Percentiles rank a stretch among this genome's conserved stretches.
Conservation (phyloP, 1,140 invertebrate genomes). For the Zaprionus ghesquierei region DNA sequence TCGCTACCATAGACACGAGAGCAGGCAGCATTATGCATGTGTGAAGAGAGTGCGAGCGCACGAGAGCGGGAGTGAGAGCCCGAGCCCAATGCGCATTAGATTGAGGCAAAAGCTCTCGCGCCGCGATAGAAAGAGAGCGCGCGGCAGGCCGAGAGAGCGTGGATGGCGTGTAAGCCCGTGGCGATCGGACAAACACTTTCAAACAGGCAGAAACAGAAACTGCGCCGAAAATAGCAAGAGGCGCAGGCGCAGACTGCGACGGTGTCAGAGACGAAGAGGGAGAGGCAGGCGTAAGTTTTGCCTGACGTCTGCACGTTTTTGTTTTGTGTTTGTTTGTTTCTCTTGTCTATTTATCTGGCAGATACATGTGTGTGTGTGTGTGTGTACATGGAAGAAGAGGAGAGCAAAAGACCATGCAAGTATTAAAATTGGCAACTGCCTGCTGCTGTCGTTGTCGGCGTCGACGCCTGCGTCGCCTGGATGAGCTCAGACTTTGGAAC, state of each 20-base stretch:
- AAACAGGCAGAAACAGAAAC: conserved; percentile 15
- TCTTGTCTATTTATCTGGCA: conserved; percentile 17
- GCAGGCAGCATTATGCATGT: not conserved
- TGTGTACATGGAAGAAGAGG: not conserved
- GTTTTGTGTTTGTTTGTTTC: conserved; percentile 15
- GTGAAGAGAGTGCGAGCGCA: not conserved
- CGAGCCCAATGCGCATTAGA: conserved; percentile 34
- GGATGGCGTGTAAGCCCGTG: conserved; percentile 32
- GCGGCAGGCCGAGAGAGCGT: conserved; percentile 7
- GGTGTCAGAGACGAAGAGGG: not conserved
- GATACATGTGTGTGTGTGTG: not conserved
- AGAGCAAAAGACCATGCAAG: conserved; percentile 19
- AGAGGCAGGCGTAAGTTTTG: not conserved
- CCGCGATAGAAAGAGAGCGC: not conserved
- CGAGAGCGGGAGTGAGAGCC: not conserved
- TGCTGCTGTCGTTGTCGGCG: not conserved
- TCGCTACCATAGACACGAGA: conserved; percentile 3
- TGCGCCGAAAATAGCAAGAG: conserved; percentile 26
- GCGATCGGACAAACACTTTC: conserved; percentile 52
- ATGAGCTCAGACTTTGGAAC: conserved; percentile 36
- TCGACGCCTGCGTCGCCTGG: conserved; percentile 1
- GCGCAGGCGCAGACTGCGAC: conserved; percentile 21
- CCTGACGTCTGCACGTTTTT: conserved; percentile 18
- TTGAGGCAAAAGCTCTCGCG: conserved; percentile 28
- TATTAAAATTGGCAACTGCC: conserved; percentile 30